Evolutionary conservation across 2,888 invertebrate species (phyloP), one percentile per base, ranked within the genome.

Genomic region (Drosophila ezoana): DNA sequence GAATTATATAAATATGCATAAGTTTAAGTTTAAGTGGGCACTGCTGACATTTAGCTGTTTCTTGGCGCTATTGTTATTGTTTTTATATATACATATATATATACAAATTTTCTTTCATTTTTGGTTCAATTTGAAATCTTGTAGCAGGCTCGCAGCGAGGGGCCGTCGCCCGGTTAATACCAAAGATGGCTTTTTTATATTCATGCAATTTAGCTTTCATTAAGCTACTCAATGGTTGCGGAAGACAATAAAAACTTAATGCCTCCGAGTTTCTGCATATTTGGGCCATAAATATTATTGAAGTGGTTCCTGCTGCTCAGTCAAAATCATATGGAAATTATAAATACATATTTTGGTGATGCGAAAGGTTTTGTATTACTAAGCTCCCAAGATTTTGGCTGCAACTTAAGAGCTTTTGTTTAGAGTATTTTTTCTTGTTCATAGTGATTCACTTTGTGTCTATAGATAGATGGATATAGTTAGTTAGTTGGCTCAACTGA

Each of bases 1-100:
- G 74, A 88, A 87, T 83, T 82, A 83, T 86, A 83, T 83, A 82
- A 88, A 86, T 86, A 79, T 86, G 88, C 72, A 85, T 84, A 84
- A 73, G 85, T 87, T 87, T 67, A 67, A 66, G 75, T 87, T 85
- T 81, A 87, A 85, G 79, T 87, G 88, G 80, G 72, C 83, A 70
- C 67, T 51, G 62, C 75, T 88, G 83, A 79, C 88, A 87, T 83
- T 83, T 85, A 74, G 72, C 57, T 64, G 74, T 58, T 49, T 51
- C 33, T 51, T 67, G 51, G 44, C 40, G 49, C 37, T 58, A 16
- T 28, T 47, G n/a, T 45, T 54, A 23, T n/a, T 20, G 16, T 37
- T 9, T 16, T 33, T 18, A 13, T 35, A 13, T 13, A 35, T 1
- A 35, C 13, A 35, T 35, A 13, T 13, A 35, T 35, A 13, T 0